phyloP scores from a whole-genome alignment of 2,888 invertebrate genomes.

The Xylophagus ater region DNA sequence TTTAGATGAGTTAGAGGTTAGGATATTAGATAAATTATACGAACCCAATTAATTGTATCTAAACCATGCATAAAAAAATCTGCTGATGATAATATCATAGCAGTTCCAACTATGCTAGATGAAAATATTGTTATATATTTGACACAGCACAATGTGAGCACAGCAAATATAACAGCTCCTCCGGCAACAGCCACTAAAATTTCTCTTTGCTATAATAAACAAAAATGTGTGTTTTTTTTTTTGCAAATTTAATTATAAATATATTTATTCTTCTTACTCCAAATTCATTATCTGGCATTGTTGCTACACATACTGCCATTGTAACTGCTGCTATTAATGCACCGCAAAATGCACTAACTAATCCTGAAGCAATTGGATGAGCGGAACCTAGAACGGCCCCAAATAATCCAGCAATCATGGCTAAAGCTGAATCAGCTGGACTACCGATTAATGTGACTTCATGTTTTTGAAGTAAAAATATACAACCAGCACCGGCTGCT shows the following conservation, averaged over 20 bases:
- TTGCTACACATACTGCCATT: conserved; percentile 38
- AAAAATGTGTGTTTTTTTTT: background rate
- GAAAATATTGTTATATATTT: conserved; percentile 37
- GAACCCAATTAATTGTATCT: conserved; percentile 37
- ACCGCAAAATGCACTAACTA: conserved; percentile 36
- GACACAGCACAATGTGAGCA: conserved; percentile 37
- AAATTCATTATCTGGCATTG: conserved; percentile 39
- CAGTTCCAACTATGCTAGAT: conserved; percentile 38
- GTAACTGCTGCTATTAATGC: conserved; percentile 35
- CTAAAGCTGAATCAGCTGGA: conserved; percentile 38
- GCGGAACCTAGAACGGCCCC: conserved; percentile 39
- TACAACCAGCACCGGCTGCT: conserved; percentile 70
- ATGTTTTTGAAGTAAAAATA: conserved; percentile 72
- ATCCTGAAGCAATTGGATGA: conserved; percentile 37
- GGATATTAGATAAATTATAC: conserved; percentile 1
- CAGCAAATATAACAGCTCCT: conserved; percentile 37
- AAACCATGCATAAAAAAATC: conserved; percentile 38
- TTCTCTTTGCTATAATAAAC: conserved; percentile 30
- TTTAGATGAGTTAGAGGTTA: no score
- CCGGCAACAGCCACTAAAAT: conserved; percentile 38
- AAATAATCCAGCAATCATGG: conserved; percentile 35
- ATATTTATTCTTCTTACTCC: conserved; percentile 27
- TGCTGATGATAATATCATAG: conserved; percentile 36
- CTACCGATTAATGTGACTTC: conserved; percentile 62
- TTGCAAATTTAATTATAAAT: background rate